Base-by-base conservation (phyloP, 2,797 vertebrate species). In the Neosilurus hyrtlii region DNA sequence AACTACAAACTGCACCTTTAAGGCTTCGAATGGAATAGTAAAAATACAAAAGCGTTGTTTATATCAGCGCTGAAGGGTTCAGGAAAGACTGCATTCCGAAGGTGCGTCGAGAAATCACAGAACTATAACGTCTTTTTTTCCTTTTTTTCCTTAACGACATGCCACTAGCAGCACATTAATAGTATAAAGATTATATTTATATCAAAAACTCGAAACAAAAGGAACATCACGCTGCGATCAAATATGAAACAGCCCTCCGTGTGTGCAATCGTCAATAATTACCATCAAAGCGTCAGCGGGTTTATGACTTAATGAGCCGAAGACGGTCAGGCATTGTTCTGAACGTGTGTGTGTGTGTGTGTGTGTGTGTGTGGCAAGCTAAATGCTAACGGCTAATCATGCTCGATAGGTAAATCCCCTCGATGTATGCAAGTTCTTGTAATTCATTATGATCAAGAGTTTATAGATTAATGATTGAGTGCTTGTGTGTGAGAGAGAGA, bases 1-100 rank as follows among this genome's bases (percentile, higher is more conserved):
- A 82, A 82, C 70, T 82, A 82, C 80, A 82, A 73, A 82, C 70
- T 74, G 80, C 70, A 82, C 70, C 79, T 80, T 70, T 70, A 70
- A 78, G n/a, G 75, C 75, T 62, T 77, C 22, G n/a, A 30, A 0
- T 52, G 16, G 9, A 20, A 65, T 20, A 51, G 3, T 51, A 26
- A 78, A 65, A 52, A 52, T 62, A 63, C 7, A 78, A 78, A 65
- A 63, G 59, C 59, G 9, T 1, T 8, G 18, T 30, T 62, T 8
- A 57, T 11, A 16, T 72, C n/a, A 24, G 68, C 52, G 9, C n/a
- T 22, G n/a, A 62, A 61, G 57, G 37, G 9, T 57, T 71, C 30
- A 62, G 70, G 52, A 81, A 73, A 73, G 26, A 51, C 22, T n/a
- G 57, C 68, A 81, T 62, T 73, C 30, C 56, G 6, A 82, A 73